Evolutionary conservation across 92 coral and sea anemone genomes (phyloP).

Genomic region (Heteractis magnifica): DNA sequence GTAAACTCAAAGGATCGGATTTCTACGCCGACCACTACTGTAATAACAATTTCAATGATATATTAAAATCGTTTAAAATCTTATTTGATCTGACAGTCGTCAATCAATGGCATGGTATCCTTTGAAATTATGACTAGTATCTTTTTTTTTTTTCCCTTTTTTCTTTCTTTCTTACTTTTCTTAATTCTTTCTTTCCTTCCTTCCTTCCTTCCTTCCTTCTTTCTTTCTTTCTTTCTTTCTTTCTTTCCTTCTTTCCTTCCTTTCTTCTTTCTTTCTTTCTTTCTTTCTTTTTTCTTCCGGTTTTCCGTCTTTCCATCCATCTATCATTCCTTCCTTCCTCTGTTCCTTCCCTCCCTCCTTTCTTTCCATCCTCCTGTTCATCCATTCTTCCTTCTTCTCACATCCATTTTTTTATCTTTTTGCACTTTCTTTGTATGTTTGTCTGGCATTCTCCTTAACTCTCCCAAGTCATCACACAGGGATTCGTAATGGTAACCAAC

Average conservation of each 20-base stretch:
- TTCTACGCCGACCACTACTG: conserved; percentile 83
- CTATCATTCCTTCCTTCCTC: background rate
- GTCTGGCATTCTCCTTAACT: background rate
- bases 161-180: background rate
- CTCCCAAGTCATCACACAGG: conserved; percentile 78
- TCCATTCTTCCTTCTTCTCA: no score
- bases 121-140: conserved; percentile 15
- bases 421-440: no score
- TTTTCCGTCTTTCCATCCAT: background rate
- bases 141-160: background rate
- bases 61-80: conserved; percentile 77
- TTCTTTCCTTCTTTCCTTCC: background rate
- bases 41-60: conserved; percentile 80
- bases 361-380: no score
- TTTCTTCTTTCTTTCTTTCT: background rate
- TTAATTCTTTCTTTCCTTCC: background rate
- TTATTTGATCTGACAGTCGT: conserved; percentile 92
- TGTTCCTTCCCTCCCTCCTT: no score
- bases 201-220: background rate
- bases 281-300: background rate
- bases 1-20: conserved; percentile 81
- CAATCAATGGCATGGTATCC: conserved; percentile 99
- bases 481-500: conserved; percentile 84
- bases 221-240: background rate
- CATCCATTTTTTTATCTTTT: no score